Base-by-base conservation (phyloP, 2,797 vertebrate species). In the Brachyalestes nurse region DNA sequence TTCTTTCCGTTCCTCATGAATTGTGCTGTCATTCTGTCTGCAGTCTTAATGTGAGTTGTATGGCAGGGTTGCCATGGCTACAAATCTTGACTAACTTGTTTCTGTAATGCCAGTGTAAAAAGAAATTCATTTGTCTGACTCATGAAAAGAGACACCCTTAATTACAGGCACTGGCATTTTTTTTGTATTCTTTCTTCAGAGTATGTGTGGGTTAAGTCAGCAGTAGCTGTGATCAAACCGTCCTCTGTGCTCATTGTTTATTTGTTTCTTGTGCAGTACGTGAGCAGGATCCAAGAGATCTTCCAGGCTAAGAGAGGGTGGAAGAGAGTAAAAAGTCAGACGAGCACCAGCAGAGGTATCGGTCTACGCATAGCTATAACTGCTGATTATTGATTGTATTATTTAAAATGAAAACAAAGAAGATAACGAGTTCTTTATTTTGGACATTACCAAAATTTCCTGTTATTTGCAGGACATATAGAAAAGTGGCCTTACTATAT, bases 281-380 rank as follows among this genome's bases (percentile, higher is more conserved):
- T 99, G 70, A 93, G 94, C 86, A 97, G 96, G 93, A 97, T 99
- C 81, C 95, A 97, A 87, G 97, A 96, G 62, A 94, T 98, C 86
- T 99, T 99, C 93, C 96, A 97, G 65, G 95, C 96, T 82, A 99
- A 97, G 88, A 94, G 97, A 90, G 97, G 97, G 45, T 97, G 94
- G 91, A 99, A 96, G 90, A 94, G 91, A 72, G 93, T 98, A 84
- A 98, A 96, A 90, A 93, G 94, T 88, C 95, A 95, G 81, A 91
- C 92, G 67, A 89, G 90, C 38, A 55, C 84, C 47, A 83, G 88
- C 58, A 90, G 96, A 97, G 97, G 97, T 99, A 94, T 74, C 79
- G 71, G 1, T 4, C 5, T n/a, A 42, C 9, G 40, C 17, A 66
- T n/a, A 21, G 19, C 19, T n/a, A 6, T 45, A 2, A 45, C 38